Evolutionary conservation across 2,113 vertebrate genomes (phyloP).

Genomic region (Hippocampus zosterae): DNA sequence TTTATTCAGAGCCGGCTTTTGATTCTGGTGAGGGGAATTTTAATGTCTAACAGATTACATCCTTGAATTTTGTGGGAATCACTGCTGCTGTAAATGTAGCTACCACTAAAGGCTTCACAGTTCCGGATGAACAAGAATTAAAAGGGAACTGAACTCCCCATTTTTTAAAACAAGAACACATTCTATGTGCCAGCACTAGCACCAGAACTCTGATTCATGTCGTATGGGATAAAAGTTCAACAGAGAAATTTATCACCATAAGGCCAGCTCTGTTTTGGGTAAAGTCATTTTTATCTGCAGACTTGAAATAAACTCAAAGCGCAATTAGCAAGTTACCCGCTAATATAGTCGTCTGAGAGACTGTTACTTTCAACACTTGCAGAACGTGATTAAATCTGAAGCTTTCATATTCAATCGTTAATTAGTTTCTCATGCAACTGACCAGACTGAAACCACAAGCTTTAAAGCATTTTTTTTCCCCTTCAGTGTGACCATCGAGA

Average conservation of each 20-base stretch:
- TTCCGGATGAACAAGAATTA: not conserved
- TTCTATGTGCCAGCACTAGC: not conserved
- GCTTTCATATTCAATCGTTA: not conserved
- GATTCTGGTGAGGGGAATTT: constrained; percentile 34
- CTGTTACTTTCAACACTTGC: too few relatives aligned
- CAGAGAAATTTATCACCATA: too few relatives aligned
- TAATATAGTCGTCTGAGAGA: too few relatives aligned
- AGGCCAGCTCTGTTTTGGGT: too few relatives aligned
- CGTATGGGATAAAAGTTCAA: too few relatives aligned
- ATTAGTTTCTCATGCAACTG: not conserved
- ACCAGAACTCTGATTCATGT: not conserved
- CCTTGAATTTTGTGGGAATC: constrained; percentile 45
- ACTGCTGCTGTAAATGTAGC: constrained; percentile 9
- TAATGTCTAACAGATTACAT: constrained; percentile 44
- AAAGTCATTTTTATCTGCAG: too few relatives aligned
- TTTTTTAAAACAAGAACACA: not conserved
- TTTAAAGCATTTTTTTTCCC: not conserved
- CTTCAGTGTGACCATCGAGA: constrained; percentile 22
- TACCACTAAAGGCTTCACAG: not conserved
- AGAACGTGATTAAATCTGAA: not conserved
- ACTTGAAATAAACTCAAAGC: not conserved
- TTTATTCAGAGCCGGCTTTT: constrained; percentile 53
- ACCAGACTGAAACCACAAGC: not conserved
- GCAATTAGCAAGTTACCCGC: too few relatives aligned
- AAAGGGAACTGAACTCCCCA: not conserved